Evolutionary conservation across 2,113 vertebrate genomes (phyloP).

Genomic region (Bubo blakistoni): DNA sequence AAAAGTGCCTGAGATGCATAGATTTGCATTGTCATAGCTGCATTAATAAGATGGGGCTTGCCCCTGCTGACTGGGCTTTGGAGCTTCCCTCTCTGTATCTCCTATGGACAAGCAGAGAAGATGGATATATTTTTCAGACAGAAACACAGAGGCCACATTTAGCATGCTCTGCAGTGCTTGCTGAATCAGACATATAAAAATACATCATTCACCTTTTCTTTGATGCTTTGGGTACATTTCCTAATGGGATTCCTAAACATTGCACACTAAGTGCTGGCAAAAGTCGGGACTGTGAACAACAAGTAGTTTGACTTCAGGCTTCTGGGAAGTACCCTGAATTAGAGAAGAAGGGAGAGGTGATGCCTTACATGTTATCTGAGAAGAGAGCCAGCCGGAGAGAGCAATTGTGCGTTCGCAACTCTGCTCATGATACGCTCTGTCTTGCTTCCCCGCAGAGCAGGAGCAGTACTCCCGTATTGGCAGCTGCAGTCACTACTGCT

Average conservation of each 20-base stretch:
- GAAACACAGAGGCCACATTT: background rate
- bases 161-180: background rate
- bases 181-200: background rate
- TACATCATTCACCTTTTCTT: background rate
- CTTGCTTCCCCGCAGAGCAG: rapidly evolving
- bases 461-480: background rate
- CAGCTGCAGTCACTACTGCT: background rate
- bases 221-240: background rate
- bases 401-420: rapidly evolving
- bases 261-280: background rate
- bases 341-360: background rate
- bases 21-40: background rate
- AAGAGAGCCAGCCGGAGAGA: background rate
- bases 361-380: background rate
- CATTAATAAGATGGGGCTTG: background rate
- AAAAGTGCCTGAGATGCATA: background rate
- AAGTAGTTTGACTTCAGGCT: background rate
- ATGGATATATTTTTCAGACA: background rate
- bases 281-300: background rate
- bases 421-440: rapidly evolving
- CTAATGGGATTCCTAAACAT: background rate
- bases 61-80: background rate
- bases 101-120: background rate
- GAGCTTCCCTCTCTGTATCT: background rate
- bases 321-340: background rate